Evolutionary conservation across 2,797 vertebrate species (phyloP).

Genomic region (Naso thynnoides): DNA sequence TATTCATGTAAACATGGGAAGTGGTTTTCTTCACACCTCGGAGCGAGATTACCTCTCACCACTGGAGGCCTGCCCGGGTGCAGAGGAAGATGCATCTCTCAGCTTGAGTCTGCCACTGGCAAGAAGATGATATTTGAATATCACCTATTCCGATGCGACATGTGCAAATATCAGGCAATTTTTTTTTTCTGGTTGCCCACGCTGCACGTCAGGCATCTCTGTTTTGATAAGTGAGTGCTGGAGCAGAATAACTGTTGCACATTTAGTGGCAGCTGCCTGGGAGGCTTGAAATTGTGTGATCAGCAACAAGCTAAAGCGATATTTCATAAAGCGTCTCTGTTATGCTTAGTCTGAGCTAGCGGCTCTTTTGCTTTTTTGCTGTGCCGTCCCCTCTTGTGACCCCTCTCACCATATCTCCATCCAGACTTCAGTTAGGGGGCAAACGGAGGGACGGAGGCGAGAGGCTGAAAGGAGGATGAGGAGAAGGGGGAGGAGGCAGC

Average conservation of each 20-base stretch:
- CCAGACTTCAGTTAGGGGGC: conserved; percentile 66
- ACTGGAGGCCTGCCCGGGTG: conserved; percentile 79
- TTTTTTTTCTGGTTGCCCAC: conserved; percentile 40
- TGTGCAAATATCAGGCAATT: conserved; percentile 61
- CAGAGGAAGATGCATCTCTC: conserved; percentile 65
- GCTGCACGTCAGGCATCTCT: conserved; percentile 46
- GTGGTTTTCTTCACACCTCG: conserved; percentile 95
- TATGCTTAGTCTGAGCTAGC: conserved; percentile 35
- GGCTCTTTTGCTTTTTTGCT: conserved; percentile 41
- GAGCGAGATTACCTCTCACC: conserved; percentile 87
- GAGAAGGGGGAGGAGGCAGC: conserved; percentile 68
- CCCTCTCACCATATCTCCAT: conserved; percentile 57
- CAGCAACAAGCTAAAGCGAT: conserved; percentile 56
- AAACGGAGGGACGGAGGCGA: conserved; percentile 73
- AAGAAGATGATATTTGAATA: conserved; percentile 62
- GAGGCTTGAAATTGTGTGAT: conserved; percentile 63
- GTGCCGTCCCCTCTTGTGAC: conserved; percentile 61
- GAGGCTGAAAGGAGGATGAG: conserved; percentile 70
- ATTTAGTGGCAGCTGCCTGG: conserved; percentile 58
- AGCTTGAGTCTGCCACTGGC: conserved; percentile 76
- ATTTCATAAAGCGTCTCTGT: conserved; percentile 60
- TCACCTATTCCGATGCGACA: conserved; percentile 47
- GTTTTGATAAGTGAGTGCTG: conserved; percentile 66
- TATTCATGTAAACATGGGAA: conserved; percentile 98
- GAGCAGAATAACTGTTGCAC: conserved; percentile 69